Conservation (phyloP, 2,888 invertebrate genomes). For the Gastracanthus pulcherrimus region DNA sequence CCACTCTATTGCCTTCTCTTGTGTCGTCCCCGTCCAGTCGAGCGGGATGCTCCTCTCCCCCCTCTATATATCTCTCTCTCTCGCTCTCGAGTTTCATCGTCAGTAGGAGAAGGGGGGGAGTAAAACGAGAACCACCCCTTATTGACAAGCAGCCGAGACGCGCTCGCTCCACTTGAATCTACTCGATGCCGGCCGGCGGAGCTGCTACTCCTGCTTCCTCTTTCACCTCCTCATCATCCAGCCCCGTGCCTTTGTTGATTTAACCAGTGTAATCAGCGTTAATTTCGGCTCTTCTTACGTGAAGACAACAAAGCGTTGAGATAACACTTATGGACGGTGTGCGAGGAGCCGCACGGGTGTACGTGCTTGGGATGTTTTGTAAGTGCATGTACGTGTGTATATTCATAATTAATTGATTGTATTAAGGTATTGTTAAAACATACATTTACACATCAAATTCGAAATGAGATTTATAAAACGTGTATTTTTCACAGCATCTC, state of each 20-base stretch:
- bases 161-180: slow-evolving; percentile 43
- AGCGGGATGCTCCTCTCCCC: slow-evolving; percentile 4
- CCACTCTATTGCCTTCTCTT: not conserved
- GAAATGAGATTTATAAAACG: no score
- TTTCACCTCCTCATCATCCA: not conserved
- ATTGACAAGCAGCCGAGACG: slow-evolving; percentile 60
- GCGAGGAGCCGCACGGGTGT: not conserved
- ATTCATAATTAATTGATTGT: no score
- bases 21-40: not conserved
- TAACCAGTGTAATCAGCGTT: slow-evolving; percentile 31
- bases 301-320: not conserved
- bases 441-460: no score
- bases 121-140: slow-evolving; percentile 50
- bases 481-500: no score
- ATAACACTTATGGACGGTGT: slow-evolving; percentile 9
- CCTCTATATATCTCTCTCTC: no score
- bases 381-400: not conserved
- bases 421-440: no score
- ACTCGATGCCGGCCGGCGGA: not conserved
- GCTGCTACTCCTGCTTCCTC: not conserved
- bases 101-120: not conserved
- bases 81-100: no score
- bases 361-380: not conserved
- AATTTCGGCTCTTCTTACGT: slow-evolving; percentile 12
- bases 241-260: slow-evolving; percentile 22